Base-by-base conservation (phyloP, 2,888 invertebrate genomes). In the Hypena proboscidalis region DNA sequence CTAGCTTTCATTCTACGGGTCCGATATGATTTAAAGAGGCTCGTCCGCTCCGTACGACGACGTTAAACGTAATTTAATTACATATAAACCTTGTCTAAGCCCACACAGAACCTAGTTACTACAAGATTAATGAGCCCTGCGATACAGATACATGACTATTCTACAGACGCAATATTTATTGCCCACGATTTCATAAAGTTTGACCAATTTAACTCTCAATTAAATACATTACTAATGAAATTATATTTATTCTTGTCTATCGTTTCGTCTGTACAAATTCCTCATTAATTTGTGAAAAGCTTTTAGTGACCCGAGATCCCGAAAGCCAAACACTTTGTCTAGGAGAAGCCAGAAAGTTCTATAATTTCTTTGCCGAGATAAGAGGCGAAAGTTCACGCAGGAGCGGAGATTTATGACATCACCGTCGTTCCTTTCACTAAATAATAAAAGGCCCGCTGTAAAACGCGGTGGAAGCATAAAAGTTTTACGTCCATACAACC, bases 371-470 rank as follows among this genome's bases (percentile, higher is more conserved):
- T 80, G 81, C 83, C 83, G 83, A 89, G 90, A 90, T 90, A 90
- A 90, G 88, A 88, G 88, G 90, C 85, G 85, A 89, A 88, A 89
- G 89, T 90, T 90, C 89, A 89, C 87, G 88, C 88, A 87, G 89
- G 84, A 89, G 84, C 85, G 78, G 86, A 90, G 90, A 90, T 90
- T 90, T 90, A 90, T 88, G 88, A 89, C 89, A 84, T 89, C 87
- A 87, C 85, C 86, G 87, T 83, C 82, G 85, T 83, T 87, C 88
- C 87, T 89, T 90, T 89, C 89, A 90, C 90, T 90, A 90, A 90
- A 90, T 90, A 90, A 90, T 90, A 88, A 90, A 90, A 88, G 87
- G 80, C 77, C 81, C 80, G 87, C 87, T 90, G 88, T 90, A 90
- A 90, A 90, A 89, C 88, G 88, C 85, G 82, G 82, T 77, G 67